Conservation (phyloP, 2,113 vertebrate species). For the Eretmochelys imbricata region DNA sequence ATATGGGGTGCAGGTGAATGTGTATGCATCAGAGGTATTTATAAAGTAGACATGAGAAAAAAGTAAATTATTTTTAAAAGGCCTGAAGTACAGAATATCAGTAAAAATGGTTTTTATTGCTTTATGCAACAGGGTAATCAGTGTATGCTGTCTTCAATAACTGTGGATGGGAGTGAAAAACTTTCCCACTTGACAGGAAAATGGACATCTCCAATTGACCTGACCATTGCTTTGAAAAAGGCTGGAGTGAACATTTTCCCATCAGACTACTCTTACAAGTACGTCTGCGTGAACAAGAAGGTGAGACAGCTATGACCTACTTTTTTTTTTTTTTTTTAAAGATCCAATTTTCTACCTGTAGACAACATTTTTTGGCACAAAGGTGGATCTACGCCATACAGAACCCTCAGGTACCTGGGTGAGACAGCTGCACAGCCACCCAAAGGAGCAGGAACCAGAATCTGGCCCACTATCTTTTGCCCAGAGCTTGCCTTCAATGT, state of each 20-base stretch:
- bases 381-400: neutral
- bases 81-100: neutral
- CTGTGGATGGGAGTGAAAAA: slow-evolving; percentile 49
- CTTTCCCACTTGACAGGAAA: slow-evolving; percentile 77
- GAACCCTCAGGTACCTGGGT: neutral
- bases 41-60: neutral
- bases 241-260: slow-evolving; percentile 92
- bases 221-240: slow-evolving; percentile 81
- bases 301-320: slow-evolving; percentile 39
- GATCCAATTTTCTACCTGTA: neutral
- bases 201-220: slow-evolving; percentile 81
- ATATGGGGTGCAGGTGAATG: neutral
- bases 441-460: neutral
- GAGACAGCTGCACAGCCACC: neutral
- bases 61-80: neutral
- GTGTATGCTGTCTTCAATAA: slow-evolving; percentile 83
- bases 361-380: neutral
- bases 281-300: slow-evolving; percentile 81
- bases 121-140: slow-evolving; percentile 77
- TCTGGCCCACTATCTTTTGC: neutral
- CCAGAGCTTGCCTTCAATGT: neutral
- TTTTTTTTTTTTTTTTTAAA: neutral
- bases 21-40: neutral
- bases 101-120: neutral
- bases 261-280: slow-evolving; percentile 80